phyloP scores from a whole-genome alignment of 2,888 invertebrate species.

The Pammene fasciana region DNA sequence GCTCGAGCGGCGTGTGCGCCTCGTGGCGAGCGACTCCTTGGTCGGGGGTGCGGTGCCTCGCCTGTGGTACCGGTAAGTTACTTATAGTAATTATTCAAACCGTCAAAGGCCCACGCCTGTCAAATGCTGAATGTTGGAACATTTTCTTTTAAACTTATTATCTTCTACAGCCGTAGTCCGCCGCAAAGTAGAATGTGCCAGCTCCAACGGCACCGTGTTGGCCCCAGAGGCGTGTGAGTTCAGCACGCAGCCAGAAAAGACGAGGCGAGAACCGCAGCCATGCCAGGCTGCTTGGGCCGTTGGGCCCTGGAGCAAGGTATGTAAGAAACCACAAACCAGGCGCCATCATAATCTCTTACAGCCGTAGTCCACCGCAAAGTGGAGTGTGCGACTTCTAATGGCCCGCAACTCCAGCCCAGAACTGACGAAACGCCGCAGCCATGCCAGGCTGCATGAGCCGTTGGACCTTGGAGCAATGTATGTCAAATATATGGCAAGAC shows the following conservation, averaged over 20 bases:
- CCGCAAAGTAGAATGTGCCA: constrained; percentile 74
- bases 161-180: constrained; percentile 63
- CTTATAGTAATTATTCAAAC: background rate
- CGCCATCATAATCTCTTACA: too few relatives aligned
- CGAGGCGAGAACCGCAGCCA: constrained; percentile 91
- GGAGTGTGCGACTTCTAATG: constrained; percentile 78
- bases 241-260: constrained; percentile 88
- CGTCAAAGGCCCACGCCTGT: too few relatives aligned
- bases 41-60: constrained; percentile 66
- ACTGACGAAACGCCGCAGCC: constrained; percentile 88
- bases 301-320: constrained; percentile 97
- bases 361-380: constrained; percentile 71
- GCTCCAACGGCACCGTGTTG: constrained; percentile 71
- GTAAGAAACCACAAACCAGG: too few relatives aligned
- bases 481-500: too few relatives aligned
- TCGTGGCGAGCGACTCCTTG: constrained; percentile 63
- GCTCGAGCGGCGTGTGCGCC: constrained; percentile 60
- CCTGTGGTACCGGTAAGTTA: constrained; percentile 73
- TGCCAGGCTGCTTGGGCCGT: constrained; percentile 96
- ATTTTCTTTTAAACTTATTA: too few relatives aligned
- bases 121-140: too few relatives aligned
- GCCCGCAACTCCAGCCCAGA: constrained; percentile 89
- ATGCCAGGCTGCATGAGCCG: constrained; percentile 95
- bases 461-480: constrained; percentile 97
- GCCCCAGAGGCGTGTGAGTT: constrained; percentile 85